Evolutionary conservation across 1,140 invertebrate genomes (phyloP), one percentile per base, ranked within the genome.

Genomic region (Pseudobourletiella spinata): DNA sequence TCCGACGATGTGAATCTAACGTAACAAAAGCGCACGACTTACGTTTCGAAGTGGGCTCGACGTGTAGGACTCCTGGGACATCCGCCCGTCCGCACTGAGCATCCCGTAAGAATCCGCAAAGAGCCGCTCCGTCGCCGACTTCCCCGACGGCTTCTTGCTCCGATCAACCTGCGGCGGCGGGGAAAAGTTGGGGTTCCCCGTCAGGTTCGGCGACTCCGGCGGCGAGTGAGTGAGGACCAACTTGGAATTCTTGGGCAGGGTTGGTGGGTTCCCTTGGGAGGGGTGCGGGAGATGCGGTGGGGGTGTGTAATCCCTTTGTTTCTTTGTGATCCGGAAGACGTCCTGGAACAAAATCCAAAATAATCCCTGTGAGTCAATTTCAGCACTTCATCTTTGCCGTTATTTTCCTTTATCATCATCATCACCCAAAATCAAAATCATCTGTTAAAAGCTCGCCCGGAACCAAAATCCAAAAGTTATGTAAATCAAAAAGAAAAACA

Each of bases 101-200:
- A 18, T 18, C 16, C 58, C 46, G 29, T 60, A 60, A 50, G 58
- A 28, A 29, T 76, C 8, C 15, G 81, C 82, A 73, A 84, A 84
- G 3, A 84, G 69, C 57, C 83, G 73, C 70, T 84, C 83, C 67
- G 83, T 81, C 0, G 83, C 83, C 25, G 71, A 71, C 42, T 56
- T 60, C 16, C 52, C 52, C 4, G 2, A 74, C 2, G 87, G 87
- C 72, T 90, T 90, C 2, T 78, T 84, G 54, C 82, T 84, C 43
- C 88, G 79, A 75, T 91, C 88, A 16, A 91, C 82, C 43, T 87
- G 79, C 15, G 90, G 91, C 0, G 91, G 90, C 56, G 64, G 57
- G 56, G 24, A 39, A 35, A 8, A 54, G 25, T 48, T 22, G 6
- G 44, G 44, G 22, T 54, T 28, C 11, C 25, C 24, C 25, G 32